phyloP scores from a whole-genome alignment of 2,888 invertebrate species.

The Spicauda simplicius region DNA sequence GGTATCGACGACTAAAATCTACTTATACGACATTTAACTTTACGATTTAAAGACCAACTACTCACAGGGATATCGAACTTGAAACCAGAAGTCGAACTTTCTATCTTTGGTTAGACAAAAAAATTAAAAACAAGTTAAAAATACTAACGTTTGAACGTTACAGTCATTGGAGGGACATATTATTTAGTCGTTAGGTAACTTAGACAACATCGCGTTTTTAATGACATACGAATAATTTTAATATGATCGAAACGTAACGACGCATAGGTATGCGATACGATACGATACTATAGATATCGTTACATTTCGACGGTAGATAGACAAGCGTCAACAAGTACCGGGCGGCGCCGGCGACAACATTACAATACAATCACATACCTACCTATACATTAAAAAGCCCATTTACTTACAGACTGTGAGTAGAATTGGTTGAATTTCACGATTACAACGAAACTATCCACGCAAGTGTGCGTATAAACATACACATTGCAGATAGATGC shows the following conservation, averaged over 20 bases:
- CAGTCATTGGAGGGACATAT: constrained; percentile 83
- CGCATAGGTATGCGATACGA: constrained; percentile 13
- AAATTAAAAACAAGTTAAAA: constrained; percentile 70
- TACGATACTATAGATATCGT: constrained; percentile 55
- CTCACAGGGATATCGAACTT: constrained; percentile 78
- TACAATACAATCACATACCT: constrained; percentile 26
- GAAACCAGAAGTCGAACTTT: constrained; percentile 67
- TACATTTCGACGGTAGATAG: constrained; percentile 70
- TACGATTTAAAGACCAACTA: constrained; percentile 81
- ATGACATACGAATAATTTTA: constrained; percentile 72
- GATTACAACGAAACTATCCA: constrained; percentile 28
- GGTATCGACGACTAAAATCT: constrained; percentile 75
- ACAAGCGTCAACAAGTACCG: constrained; percentile 74
- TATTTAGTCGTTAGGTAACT: constrained; percentile 78
- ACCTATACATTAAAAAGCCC: constrained; percentile 33
- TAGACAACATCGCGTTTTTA: constrained; percentile 81
- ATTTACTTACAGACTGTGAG: constrained; percentile 35
- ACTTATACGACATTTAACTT: constrained; percentile 77
- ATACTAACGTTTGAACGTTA: constrained; percentile 78
- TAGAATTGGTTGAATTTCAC: constrained; percentile 31
- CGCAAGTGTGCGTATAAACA: constrained; percentile 24
- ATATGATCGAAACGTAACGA: constrained; percentile 78
- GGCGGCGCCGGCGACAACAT: constrained; percentile 24
- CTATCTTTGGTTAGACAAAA: constrained; percentile 83
- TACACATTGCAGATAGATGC: constrained; percentile 12